Evolutionary conservation across 2,113 vertebrate species (phyloP).

Genomic region (Trochalopteron elliotii): DNA sequence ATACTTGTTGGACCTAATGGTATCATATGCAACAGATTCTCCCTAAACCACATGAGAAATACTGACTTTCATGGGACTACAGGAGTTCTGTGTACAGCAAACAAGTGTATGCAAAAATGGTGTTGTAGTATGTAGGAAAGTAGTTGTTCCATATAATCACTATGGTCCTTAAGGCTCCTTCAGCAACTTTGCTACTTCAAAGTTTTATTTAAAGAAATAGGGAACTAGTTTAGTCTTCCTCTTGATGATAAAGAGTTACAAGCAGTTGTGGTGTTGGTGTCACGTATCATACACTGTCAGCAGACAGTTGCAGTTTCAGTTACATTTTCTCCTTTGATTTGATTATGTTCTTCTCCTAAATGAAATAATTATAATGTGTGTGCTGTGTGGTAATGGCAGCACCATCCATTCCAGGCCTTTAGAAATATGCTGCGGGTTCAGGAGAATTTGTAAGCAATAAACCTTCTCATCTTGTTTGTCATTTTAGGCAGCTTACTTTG

Average conservation of each 20-base stretch:
- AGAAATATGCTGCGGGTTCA: background rate
- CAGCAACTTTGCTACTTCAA: background rate
- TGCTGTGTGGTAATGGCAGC: slow-evolving; percentile 1
- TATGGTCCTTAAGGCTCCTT: background rate
- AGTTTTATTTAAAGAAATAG: background rate
- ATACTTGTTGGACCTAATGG: background rate
- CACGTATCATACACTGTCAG: background rate
- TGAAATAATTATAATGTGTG: slow-evolving; percentile 52
- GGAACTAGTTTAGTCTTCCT: background rate
- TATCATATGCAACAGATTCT: background rate
- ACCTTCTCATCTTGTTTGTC: background rate
- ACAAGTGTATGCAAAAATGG: background rate
- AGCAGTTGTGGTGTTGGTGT: background rate
- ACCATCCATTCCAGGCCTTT: background rate
- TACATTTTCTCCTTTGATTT: slow-evolving; percentile 56
- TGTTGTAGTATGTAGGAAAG: background rate
- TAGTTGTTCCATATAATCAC: background rate
- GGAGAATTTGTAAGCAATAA: slow-evolving; percentile 18
- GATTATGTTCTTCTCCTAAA: slow-evolving; percentile 51
- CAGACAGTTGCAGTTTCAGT: slow-evolving; percentile 47
- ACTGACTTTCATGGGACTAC: background rate
- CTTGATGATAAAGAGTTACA: slow-evolving; percentile 24
- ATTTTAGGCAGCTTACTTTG: background rate
- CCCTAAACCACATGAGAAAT: background rate
- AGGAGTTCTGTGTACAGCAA: background rate